phyloP scores from a whole-genome alignment of 2,113 vertebrate species.

The Gallinago paraguaiae region DNA sequence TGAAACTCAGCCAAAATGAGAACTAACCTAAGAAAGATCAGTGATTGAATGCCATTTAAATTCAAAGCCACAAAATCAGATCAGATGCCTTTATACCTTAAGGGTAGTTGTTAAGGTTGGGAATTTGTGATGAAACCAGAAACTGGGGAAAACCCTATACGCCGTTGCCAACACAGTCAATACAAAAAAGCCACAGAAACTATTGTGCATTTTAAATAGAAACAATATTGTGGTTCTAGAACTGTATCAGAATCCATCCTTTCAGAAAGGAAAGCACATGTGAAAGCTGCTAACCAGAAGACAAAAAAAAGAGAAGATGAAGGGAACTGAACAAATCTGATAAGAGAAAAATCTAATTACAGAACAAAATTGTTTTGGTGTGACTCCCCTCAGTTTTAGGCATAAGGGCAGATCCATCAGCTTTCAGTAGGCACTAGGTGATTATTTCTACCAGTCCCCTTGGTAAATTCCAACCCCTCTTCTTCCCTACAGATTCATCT shows the following conservation, averaged over 20 bases:
- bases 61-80: neutral
- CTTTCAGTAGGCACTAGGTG: neutral
- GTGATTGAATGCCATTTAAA: neutral
- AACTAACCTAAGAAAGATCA: neutral
- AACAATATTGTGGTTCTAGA: neutral
- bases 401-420: neutral
- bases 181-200: neutral
- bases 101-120: neutral
- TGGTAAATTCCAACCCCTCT: neutral
- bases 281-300: neutral
- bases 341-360: neutral
- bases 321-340: neutral
- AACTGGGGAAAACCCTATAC: neutral
- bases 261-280: neutral
- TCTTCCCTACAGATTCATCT: neutral
- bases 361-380: neutral
- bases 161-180: neutral
- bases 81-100: constrained; percentile 29
- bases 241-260: neutral
- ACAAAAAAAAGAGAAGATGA: neutral
- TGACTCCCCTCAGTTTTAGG: neutral
- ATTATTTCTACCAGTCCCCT: neutral
- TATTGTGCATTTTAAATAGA: neutral
- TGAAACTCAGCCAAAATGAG: neutral
- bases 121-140: neutral